phyloP scores from a whole-genome alignment of 2,113 vertebrate species.

The Nerophis ophidion region DNA sequence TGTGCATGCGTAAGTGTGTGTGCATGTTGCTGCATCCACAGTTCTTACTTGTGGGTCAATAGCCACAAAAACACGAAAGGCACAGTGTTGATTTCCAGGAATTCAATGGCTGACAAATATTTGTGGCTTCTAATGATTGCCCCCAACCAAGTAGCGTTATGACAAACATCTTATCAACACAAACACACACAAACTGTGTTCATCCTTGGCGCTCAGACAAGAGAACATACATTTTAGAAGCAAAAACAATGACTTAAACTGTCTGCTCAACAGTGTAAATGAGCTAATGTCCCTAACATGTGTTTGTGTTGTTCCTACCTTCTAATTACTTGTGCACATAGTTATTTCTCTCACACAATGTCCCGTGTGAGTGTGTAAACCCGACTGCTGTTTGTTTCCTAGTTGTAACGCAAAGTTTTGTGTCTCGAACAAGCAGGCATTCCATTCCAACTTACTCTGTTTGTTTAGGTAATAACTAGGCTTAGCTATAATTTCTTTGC shows the following conservation, averaged over 20 bases:
- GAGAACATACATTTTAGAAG: slow-evolving; percentile 46
- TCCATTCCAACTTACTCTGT: slow-evolving; percentile 49
- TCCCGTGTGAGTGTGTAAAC: neutral
- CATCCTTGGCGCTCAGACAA: slow-evolving; percentile 16
- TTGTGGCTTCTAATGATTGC: slow-evolving; percentile 16
- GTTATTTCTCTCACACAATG: slow-evolving; percentile 45
- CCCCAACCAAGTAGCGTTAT: slow-evolving; percentile 1
- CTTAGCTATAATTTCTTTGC: slow-evolving; percentile 53
- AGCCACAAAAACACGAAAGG: neutral
- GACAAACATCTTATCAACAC: slow-evolving; percentile 4
- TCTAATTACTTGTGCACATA: slow-evolving; percentile 62
- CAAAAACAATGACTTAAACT: slow-evolving; percentile 34
- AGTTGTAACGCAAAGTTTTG: slow-evolving; percentile 34
- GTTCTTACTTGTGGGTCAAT: slow-evolving; percentile 10
- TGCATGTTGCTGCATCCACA: neutral
- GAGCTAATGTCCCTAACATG: slow-evolving; percentile 51
- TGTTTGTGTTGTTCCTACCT: slow-evolving; percentile 58
- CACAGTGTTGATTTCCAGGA: slow-evolving; percentile 2
- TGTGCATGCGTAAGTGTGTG: neutral
- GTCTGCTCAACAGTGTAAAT: slow-evolving; percentile 30
- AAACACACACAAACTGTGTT: slow-evolving; percentile 15
- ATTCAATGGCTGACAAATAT: slow-evolving; percentile 17
- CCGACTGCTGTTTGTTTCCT: neutral
- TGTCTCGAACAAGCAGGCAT: slow-evolving; percentile 57
- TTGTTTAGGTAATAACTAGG: slow-evolving; percentile 61